Evolutionary conservation across 2,113 vertebrate genomes (phyloP).

Genomic region (Cebidichthys violaceus): DNA sequence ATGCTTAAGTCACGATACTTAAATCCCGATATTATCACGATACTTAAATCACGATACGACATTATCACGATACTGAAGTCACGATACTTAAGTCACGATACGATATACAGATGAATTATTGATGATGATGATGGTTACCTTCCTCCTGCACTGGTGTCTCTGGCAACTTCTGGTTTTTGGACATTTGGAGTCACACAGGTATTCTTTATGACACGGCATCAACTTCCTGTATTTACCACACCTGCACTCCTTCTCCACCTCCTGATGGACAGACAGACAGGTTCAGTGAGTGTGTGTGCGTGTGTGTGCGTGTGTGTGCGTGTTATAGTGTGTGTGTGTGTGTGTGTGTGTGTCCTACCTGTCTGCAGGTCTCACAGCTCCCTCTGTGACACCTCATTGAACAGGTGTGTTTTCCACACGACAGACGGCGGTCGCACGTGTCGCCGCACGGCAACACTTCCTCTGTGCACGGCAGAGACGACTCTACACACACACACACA

Average conservation of each 20-base stretch:
- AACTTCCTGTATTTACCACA: constrained; percentile 91
- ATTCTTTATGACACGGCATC: constrained; percentile 94
- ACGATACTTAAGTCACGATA: neutral
- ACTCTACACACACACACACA: constrained; percentile 80
- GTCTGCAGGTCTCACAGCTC: constrained; percentile 94
- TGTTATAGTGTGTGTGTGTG: constrained; percentile 29
- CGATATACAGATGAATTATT: neutral
- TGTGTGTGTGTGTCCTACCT: constrained; percentile 80
- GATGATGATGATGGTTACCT: constrained; percentile 78
- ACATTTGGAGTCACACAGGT: constrained; percentile 96
- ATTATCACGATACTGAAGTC: no score
- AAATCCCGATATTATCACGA: no score
- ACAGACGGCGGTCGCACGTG: constrained; percentile 91
- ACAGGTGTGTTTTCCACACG: constrained; percentile 94
- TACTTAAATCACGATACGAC: no score
- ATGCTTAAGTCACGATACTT: no score
- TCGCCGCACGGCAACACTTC: constrained; percentile 95
- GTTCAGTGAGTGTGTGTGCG: neutral
- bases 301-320: neutral
- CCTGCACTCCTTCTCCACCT: constrained; percentile 95
- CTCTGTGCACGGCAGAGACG: constrained; percentile 93
- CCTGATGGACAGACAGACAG: constrained; percentile 79
- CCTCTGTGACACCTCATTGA: constrained; percentile 96
- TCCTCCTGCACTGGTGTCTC: constrained; percentile 95
- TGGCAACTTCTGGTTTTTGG: constrained; percentile 89